These are phyloP conservation scores for Austrofundulus limnaeus DNA, from an alignment of 2,113 vertebrate species.

Conservation along the genomic window DNA sequence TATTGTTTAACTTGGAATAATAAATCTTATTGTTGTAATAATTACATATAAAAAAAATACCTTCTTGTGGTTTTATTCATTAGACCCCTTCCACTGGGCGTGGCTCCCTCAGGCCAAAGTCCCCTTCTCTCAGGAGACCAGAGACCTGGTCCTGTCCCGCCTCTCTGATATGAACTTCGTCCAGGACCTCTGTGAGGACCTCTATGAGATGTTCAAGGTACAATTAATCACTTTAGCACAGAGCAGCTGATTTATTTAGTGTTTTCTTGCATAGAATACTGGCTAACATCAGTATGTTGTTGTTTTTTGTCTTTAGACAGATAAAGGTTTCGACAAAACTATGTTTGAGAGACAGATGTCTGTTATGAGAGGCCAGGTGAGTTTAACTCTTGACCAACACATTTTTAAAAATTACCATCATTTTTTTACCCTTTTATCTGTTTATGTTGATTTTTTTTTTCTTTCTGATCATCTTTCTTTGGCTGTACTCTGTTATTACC, in stretches of 20 bases:
- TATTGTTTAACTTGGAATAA: too few relatives aligned
- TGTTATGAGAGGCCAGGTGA: conserved; percentile 97
- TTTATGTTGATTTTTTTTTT: background rate
- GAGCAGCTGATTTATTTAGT: background rate
- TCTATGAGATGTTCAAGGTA: conserved; percentile 96
- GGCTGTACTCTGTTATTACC: background rate
- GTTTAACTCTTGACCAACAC: conserved; percentile 35
- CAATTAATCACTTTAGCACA: background rate
- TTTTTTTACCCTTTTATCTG: background rate
- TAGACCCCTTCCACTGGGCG: conserved; percentile 98
- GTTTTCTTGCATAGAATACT: accelerated
- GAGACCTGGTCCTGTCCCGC: conserved; percentile 88
- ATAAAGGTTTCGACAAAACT: conserved; percentile 93
- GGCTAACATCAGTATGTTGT: background rate
- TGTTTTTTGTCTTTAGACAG: conserved; percentile 75
- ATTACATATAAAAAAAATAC: too few relatives aligned
- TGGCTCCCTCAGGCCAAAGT: conserved; percentile 97
- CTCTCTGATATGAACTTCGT: conserved; percentile 99
- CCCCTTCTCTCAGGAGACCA: conserved; percentile 93
- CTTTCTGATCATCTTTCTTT: background rate
- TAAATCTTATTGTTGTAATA: too few relatives aligned
- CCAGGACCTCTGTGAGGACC: conserved; percentile 97
- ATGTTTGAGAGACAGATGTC: conserved; percentile 98
- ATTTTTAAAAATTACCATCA: background rate
- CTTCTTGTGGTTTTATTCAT: too few relatives aligned